Base-by-base conservation (phyloP, 1,140 invertebrate genomes). In the Penaeus indicus region DNA sequence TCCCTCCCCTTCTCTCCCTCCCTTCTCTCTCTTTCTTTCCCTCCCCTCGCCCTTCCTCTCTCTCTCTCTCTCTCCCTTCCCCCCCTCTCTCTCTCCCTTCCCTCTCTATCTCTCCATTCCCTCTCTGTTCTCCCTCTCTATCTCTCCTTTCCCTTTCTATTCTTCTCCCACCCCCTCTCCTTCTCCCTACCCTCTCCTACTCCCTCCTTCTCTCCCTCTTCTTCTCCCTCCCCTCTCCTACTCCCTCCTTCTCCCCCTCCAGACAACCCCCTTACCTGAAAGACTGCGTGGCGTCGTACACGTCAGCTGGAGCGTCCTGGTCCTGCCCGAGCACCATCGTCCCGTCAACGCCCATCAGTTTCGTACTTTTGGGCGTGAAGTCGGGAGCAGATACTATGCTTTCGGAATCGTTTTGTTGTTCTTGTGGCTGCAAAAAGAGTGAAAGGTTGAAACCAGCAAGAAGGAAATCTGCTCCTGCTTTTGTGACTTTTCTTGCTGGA, bases 301-400 rank as follows among this genome's bases (percentile, higher is more conserved):
- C 86, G 25, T 25, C 69, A 1, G 62, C 60, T 3, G 81, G 86
- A 5, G 86, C 81, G 62, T 88, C 86, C 16, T 88, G 86, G 81
- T 88, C 86, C 61, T 88, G 86, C 0, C 86, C 86, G 8, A 88
- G 64, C 18, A 88, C 86, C 18, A 88, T 64, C 22, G 72, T 78
- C 16, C 86, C 86, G 11, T 82, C 83, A 1, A 25, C 21, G 27
- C 72, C 78, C 78, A 81, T 85, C 42, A 88, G 61, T 0, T 38
- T 22, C 0, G 16, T 8, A 19, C 32, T 25, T 8, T 21, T 64
- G 19, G 3, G 25, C 18, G 16, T 21, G 10, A 38, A 54, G 2
- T n/a, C 27, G 61, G 54, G 54, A 11, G 25, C 61, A 64, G 21
- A 38, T 19, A 25, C 54, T 32, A 47, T 78, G 72, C 16, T 25